Evolutionary conservation across 1,140 invertebrate species (phyloP).

Genomic region (Octopus bimaculoides): DNA sequence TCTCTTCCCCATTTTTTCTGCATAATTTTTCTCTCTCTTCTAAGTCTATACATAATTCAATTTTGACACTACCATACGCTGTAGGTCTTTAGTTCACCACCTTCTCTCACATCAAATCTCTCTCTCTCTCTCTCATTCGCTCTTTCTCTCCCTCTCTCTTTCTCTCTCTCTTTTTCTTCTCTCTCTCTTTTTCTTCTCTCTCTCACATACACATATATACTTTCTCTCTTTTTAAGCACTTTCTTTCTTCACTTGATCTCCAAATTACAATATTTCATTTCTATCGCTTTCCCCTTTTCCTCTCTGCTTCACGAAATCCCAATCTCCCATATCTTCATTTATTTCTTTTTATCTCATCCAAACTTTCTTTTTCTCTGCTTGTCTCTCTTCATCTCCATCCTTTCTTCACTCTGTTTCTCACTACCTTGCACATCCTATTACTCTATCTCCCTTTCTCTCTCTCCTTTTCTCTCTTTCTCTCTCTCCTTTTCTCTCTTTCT

Average conservation of each 20-base stretch:
- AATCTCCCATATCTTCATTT: neutral
- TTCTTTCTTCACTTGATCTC: no score
- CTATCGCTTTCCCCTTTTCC: neutral
- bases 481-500: constrained; percentile 4
- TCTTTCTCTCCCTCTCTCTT: no score
- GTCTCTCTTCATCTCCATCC: neutral
- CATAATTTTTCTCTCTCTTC: no score
- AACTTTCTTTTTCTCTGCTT: neutral
- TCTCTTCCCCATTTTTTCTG: no score
- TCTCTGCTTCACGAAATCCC: neutral
- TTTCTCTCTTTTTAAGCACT: neutral
- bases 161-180: no score
- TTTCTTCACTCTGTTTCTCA: neutral
- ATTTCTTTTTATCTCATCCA: neutral
- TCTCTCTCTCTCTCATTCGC: no score
- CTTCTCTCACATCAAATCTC: no score
- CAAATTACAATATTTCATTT: no score
- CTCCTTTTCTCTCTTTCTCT: neutral
- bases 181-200: no score
- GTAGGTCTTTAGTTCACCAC: no score
- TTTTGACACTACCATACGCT: no score
- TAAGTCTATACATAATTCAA: no score
- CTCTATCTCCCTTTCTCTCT: neutral
- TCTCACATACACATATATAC: neutral
- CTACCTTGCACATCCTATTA: neutral